Conservation (phyloP, 2,797 vertebrate species). For the Acanthurus tractus region DNA sequence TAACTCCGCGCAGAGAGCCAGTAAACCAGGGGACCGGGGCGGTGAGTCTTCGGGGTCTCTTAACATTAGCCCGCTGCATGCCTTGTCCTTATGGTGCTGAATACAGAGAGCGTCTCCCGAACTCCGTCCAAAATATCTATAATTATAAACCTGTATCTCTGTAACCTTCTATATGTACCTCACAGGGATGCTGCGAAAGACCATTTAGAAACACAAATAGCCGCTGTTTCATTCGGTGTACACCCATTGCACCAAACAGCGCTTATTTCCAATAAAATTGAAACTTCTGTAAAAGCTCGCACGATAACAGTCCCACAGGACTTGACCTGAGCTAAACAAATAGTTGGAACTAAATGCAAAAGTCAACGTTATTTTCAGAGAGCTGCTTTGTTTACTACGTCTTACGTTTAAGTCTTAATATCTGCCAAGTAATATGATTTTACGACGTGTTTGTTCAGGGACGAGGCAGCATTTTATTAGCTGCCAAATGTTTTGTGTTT, state of each 20-base stretch:
- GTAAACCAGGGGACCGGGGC: slow-evolving; percentile 21
- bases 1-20: slow-evolving; percentile 33
- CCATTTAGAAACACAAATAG: not conserved
- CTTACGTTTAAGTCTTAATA: too few relatives aligned
- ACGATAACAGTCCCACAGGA: not conserved
- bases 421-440: not conserved
- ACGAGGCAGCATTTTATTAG: not conserved
- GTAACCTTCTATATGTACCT: accelerated
- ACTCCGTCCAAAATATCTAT: not conserved
- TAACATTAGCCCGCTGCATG: not conserved
- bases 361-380: not conserved
- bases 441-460: not conserved
- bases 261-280: not conserved
- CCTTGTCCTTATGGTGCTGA: not conserved
- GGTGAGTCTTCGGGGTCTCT: slow-evolving; percentile 15
- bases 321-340: not conserved
- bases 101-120: not conserved
- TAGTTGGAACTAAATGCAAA: not conserved
- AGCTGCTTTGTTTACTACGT: not conserved
- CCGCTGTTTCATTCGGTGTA: not conserved
- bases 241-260: slow-evolving; percentile 26
- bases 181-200: not conserved
- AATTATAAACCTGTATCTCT: accelerated
- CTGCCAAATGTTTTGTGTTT: not conserved
- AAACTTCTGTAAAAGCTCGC: slow-evolving; percentile 25